phyloP scores from a whole-genome alignment of 2,888 invertebrate species.

The Neoascia interrupta region DNA sequence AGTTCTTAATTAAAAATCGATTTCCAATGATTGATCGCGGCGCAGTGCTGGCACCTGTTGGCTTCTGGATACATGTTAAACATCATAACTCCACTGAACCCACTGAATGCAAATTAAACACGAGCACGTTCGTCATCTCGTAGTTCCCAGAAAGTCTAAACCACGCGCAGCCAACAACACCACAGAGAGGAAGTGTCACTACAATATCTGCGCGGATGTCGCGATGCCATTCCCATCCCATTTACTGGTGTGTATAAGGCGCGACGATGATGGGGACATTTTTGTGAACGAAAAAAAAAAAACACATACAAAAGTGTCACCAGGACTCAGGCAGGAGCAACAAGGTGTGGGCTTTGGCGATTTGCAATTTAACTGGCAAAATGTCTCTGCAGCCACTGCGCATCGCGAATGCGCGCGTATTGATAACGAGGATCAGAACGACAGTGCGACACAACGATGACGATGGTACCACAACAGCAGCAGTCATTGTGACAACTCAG shows the following conservation, averaged over 20 bases:
- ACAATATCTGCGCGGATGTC: too few species aligned
- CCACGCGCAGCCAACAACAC: constrained; percentile 16
- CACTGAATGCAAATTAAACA: constrained; percentile 65
- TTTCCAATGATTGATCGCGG: constrained; percentile 79
- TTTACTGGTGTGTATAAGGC: constrained; percentile 27
- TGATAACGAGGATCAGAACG: constrained; percentile 52
- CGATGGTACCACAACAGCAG: constrained; percentile 36
- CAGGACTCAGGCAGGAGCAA: constrained; percentile 46
- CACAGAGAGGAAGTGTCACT: constrained; percentile 44
- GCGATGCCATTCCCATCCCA: constrained; percentile 63
- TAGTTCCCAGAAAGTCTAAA: constrained; percentile 57
- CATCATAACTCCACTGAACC: constrained; percentile 71
- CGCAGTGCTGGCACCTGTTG: constrained; percentile 79
- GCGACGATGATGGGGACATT: constrained; percentile 55
- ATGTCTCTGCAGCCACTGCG: constrained; percentile 66
- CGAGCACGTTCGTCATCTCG: constrained; percentile 49
- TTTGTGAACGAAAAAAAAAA: constrained; percentile 12
- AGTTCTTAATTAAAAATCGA: constrained; percentile 80
- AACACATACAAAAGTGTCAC: constrained; percentile 49
- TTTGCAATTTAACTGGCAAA: constrained; percentile 69
- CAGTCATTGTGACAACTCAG: constrained; percentile 63
- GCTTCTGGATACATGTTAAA: constrained; percentile 79
- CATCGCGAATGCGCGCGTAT: constrained; percentile 45
- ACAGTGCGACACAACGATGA: neutral
- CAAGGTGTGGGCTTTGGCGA: constrained; percentile 64